These are phyloP conservation scores for Prinia subflava DNA, from an alignment of 2,113 vertebrate genomes.

Conservation along the genomic window DNA sequence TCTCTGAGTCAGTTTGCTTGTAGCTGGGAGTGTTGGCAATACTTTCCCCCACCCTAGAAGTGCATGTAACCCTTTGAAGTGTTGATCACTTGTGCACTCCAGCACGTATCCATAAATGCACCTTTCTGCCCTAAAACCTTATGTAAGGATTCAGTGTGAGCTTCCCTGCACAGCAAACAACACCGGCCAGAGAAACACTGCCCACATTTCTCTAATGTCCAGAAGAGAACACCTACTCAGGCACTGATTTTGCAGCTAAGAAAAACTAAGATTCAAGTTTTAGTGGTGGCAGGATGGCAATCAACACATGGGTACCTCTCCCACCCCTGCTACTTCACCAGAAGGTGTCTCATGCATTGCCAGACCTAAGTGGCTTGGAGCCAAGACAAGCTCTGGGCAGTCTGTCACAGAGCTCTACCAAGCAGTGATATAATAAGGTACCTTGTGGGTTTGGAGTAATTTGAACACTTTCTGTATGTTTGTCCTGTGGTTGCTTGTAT, in stretches of 20 bases:
- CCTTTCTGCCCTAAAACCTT: not conserved
- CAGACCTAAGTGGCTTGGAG: not conserved
- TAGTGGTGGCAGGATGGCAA: not conserved
- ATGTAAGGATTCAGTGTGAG: not conserved
- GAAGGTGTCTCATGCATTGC: not conserved
- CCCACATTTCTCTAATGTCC: not conserved
- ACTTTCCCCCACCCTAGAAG: not conserved
- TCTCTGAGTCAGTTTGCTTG: slow-evolving; percentile 37
- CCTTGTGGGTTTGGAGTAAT: not conserved
- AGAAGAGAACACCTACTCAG: not conserved
- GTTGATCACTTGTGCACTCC: slow-evolving; percentile 12
- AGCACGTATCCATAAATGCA: not conserved
- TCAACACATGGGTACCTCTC: not conserved
- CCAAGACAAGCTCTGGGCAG: not conserved
- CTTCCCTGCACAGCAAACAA: not conserved
- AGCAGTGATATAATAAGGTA: not conserved
- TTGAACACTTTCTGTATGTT: not conserved
- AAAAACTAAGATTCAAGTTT: not conserved
- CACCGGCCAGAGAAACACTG: not conserved
- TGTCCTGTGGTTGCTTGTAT: not conserved
- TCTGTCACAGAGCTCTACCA: not conserved
- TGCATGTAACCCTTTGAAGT: not conserved
- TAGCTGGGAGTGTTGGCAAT: slow-evolving; percentile 1
- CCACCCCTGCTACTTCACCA: not conserved
- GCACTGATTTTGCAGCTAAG: not conserved